Base-by-base conservation (phyloP, 2,888 invertebrate genomes). In the Conops quadrifasciatus region DNA sequence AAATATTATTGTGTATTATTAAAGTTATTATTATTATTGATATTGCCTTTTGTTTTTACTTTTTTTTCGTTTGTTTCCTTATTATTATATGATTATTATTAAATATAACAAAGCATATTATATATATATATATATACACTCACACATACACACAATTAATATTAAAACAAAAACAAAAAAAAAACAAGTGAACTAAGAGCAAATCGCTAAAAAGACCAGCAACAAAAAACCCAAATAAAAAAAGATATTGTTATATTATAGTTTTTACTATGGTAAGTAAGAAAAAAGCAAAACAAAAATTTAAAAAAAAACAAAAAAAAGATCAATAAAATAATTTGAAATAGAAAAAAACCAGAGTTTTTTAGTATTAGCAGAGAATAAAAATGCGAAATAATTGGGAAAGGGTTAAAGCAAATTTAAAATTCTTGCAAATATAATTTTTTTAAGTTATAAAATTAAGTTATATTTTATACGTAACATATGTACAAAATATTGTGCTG, bases 211-310 rank as follows among this genome's bases (percentile, higher is more conserved):
- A 80, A 82, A 79, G 79, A 81, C 81, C 79, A 81, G 82, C 83
- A 82, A 78, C 49, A 59, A 53, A 65, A 82, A 82, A 82, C 81
- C 78, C 80, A 75, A 78, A n/a, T 78, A 81, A 81, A 81, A 78
- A 81, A 82, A 72, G 78, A 79, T 80, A 79, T 80, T 82, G 82
- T 82, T 81, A 83, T 81, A 81, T 82, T 81, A 80, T 83, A 84
- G 82, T 82, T 82, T 81, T 78, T 80, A 78, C 78, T 82, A 82
- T 79, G 79, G 67, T 60, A 77, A 75, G 75, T 76, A 74, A 76
- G n/a, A n/a, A 36, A 60, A 28, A 26, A 7, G 19, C 2, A 24
- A 30, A 26, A 60, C 15, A 60, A 60, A 60, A 30, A 60, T n/a
- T 60, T 1, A 24, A 53, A 53, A 53, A 72, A 75, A 74, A 69